A percentile compares a stretch with the other conserved stretches of the same genome.
Conservation (phyloP, 2,888 invertebrate genomes). For the Zaprionus bogoriensis region DNA sequence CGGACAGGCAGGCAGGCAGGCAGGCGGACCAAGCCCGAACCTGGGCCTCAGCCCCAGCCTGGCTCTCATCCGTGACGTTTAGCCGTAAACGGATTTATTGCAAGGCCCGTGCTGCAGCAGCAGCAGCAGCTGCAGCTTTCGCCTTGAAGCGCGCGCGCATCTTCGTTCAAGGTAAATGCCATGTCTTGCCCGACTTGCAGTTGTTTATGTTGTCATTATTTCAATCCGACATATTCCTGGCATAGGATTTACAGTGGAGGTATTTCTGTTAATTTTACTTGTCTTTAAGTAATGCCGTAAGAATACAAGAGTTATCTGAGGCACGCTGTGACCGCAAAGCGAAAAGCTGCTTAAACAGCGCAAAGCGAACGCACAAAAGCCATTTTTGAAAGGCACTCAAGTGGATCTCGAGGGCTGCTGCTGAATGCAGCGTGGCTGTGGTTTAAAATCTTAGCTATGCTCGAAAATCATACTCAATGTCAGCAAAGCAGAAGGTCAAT, state of each 20-base stretch:
- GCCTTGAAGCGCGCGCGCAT: constrained; percentile 57
- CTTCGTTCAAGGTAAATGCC: constrained; percentile 56
- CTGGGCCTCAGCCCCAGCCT: not conserved
- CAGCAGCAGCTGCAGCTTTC: no score
- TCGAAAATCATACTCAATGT: constrained; percentile 51
- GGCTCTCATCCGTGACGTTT: constrained; percentile 53
- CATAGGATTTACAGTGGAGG: constrained; percentile 45
- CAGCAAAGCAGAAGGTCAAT: constrained; percentile 53
- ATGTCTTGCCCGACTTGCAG: constrained; percentile 35
- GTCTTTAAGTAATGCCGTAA: not conserved
- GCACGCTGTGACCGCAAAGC: constrained; percentile 13
- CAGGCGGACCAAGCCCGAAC: no score
- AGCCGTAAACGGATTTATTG: constrained; percentile 67
- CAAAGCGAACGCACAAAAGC: constrained; percentile 52
- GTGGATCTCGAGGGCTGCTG: constrained; percentile 31
- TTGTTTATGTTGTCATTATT: constrained; percentile 68
- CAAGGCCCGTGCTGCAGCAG: constrained; percentile 34
- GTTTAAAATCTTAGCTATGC: constrained; percentile 34
- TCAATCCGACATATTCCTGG: constrained; percentile 52
- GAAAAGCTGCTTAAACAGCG: constrained; percentile 14
- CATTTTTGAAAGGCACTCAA: constrained; percentile 39
- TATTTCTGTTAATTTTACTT: constrained; percentile 30
- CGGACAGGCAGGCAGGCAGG: no score
- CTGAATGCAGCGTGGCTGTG: constrained; percentile 23
- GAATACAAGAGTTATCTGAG: not conserved